Evolutionary conservation across 92 coral and sea anemone species (phyloP), one percentile per base, ranked within the genome.

Genomic region (Plumapathes pennacea): DNA sequence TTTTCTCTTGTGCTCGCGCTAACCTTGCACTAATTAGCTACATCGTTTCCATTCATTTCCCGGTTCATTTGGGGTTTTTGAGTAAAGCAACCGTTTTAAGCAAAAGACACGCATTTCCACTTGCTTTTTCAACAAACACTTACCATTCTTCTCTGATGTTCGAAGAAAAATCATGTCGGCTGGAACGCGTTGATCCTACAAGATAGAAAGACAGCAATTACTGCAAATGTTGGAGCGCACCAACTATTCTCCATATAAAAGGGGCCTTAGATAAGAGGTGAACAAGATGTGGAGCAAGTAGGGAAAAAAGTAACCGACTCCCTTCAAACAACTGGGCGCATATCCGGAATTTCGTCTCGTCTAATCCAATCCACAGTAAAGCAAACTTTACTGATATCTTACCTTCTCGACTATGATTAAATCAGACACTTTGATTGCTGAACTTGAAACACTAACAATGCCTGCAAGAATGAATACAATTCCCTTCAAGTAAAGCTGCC

Each of bases 101-200:
- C 0, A 37, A 51, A 8, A 18, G 58, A 20, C 12, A 19, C 12
- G 17, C 14, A 18, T 25, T n/a, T 21, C 1, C 10, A 54, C 12
- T 2, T 59, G n/a, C n/a, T n/a, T n/a, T 41, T 37, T 12, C 38
- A 25, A 57, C 27, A 23, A 22, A 2, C 30, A 31, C 74, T 60
- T 74, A 91, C 97, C 97, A 70, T 67, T 88, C 54, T 81, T 92
- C 52, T 92, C 98, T 41, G 98, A 92, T 4, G 98, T 92, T 43
- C 98, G 70, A 25, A 92, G 69, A 55, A 92, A 92, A 27, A 92
- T 73, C 96, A 92, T 92, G 28, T 92, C 98, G 3, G 98, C 98
- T 34, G 98, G 98, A 30, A 92, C 88, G 46, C 98, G 71, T 68
- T 92, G 98, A 69, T 92, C 72, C 98, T 92, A 57, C 32, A 41